Percentiles rank a stretch among this genome's conserved stretches.
phyloP scores from a whole-genome alignment of 2,888 invertebrate species.

The Choristoneura rosaceana region DNA sequence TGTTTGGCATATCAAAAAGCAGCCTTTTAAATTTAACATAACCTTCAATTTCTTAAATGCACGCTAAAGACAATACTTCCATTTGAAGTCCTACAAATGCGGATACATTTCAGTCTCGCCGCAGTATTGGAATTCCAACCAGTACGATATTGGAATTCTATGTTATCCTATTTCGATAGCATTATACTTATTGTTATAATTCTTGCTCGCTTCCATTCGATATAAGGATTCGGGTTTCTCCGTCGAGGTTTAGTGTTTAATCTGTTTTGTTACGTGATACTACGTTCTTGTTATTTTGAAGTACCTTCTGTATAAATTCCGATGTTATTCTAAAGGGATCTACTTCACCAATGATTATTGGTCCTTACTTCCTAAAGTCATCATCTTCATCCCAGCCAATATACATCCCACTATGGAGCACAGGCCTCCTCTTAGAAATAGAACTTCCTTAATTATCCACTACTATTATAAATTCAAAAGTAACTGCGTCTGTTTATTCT shows the following conservation, averaged over 20 bases:
- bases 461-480: no score
- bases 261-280: slow-evolving; percentile 17
- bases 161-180: slow-evolving; percentile 30
- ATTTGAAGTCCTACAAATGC: slow-evolving; percentile 12
- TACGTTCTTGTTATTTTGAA: slow-evolving; percentile 16
- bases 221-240: slow-evolving; percentile 18
- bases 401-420: no score
- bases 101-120: slow-evolving; percentile 23
- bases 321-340: no score
- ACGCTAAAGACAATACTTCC: background rate
- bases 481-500: no score
- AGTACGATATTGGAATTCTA: slow-evolving; percentile 36
- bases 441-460: no score
- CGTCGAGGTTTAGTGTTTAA: slow-evolving; percentile 22
- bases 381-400: no score
- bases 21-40: background rate
- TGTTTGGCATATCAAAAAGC: no score
- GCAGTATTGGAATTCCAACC: slow-evolving; percentile 34
- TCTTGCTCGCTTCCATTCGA: slow-evolving; percentile 14
- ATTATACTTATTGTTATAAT: slow-evolving; percentile 37
- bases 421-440: no score
- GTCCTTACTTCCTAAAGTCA: no score
- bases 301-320: no score
- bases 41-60: background rate
- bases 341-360: no score